phyloP scores from a whole-genome alignment of 1,140 invertebrate genomes.

The Apis dorsata region DNA sequence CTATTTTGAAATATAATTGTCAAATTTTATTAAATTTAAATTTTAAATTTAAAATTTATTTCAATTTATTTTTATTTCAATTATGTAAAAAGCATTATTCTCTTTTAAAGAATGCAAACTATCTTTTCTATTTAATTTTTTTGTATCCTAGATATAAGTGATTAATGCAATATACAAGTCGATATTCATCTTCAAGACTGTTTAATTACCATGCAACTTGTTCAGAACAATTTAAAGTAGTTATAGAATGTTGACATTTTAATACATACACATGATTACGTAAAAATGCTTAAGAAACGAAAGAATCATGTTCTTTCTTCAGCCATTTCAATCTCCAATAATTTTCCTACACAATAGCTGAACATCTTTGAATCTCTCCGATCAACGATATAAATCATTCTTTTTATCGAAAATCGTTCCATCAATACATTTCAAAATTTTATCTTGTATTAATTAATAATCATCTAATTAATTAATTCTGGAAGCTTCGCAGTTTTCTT shows the following conservation, averaged over 20 bases:
- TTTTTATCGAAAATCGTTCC: not conserved
- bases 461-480: not conserved
- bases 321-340: too few relatives aligned
- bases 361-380: too few relatives aligned
- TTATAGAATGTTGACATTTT: not conserved
- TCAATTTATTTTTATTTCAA: too few relatives aligned
- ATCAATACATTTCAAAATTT: not conserved
- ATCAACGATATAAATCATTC: not conserved
- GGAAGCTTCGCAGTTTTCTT: not conserved
- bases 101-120: not conserved
- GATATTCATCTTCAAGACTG: not conserved
- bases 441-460: not conserved
- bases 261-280: too few relatives aligned
- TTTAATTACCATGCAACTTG: not conserved
- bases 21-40: not conserved
- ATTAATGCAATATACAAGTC: not conserved
- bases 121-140: not conserved
- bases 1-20: not conserved
- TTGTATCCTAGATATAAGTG: not conserved
- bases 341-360: fast-evolving
- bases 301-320: not conserved
- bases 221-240: not conserved
- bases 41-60: not conserved
- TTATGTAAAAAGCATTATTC: too few relatives aligned
- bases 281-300: too few relatives aligned